Evolutionary conservation across 2,888 invertebrate species (phyloP), one percentile per base, ranked within the genome.

Genomic region (Caprella mutica): DNA sequence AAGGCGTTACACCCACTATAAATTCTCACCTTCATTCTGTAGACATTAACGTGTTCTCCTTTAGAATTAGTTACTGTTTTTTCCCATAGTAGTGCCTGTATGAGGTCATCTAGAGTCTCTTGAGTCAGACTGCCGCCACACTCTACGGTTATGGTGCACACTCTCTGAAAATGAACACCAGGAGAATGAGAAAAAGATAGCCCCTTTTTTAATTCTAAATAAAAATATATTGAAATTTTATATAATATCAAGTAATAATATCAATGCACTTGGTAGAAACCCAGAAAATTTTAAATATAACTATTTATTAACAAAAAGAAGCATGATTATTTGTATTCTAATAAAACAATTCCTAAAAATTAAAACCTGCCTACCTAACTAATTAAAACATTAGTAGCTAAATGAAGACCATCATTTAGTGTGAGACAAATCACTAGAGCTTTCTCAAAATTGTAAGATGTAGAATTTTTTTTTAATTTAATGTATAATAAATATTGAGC

Each of bases 1-100:
- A n/a, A n/a, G n/a, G n/a, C n/a, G n/a, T n/a, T n/a, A n/a, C n/a
- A n/a, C n/a, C n/a, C n/a, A n/a, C n/a, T n/a, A n/a, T n/a, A n/a
- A n/a, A n/a, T n/a, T n/a, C 52, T 24, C 30, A 62, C 65, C 65
- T 65, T 65, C 65, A 65, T 65, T 17, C 65, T 53, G 33, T 63
- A 63, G 26, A 65, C 51, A 17, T 51, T 29, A 5, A 58, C 39
- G 19, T 42, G 58, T 17, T 53, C 14, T 17, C 60, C 58, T 9
- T 46, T 4, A 9, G 62, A 27, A 30, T 55, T 46, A 4, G 50
- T 39, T 17, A 65, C 48, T 2, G 50, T 54, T 17, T 54, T 43
- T 40, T 65, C 63, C 65, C 65, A 65, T 26, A 65, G 55, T 21
- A 65, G 56, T 12, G 39, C 58, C 19, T 63, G 60, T 5, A 58